Evolutionary conservation across 92 coral and sea anemone species (phyloP).

Genomic region (Heliopora coerulea): DNA sequence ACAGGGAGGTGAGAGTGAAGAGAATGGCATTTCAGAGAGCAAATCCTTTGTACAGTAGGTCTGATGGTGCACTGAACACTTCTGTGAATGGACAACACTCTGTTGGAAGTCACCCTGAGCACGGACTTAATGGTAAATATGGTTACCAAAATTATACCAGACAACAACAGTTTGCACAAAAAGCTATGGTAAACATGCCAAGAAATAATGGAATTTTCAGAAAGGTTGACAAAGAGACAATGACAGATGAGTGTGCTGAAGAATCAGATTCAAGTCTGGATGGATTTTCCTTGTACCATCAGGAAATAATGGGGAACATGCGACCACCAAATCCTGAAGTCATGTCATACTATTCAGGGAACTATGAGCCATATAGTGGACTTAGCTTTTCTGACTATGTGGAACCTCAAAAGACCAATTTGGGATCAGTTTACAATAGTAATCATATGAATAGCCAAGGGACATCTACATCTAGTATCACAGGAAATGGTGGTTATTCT

Average conservation of each 20-base stretch:
- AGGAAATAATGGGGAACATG: not conserved
- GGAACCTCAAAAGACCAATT: slow-evolving; percentile 7
- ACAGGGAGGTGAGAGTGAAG: slow-evolving; percentile 66
- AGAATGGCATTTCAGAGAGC: slow-evolving; percentile 14
- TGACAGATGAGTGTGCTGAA: slow-evolving; percentile 29
- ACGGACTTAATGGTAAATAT: not conserved
- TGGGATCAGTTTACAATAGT: slow-evolving; percentile 3
- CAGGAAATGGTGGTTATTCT: slow-evolving; percentile 8
- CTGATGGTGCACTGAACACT: slow-evolving; percentile 8
- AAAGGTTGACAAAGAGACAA: slow-evolving; percentile 37
- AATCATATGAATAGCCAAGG: not conserved
- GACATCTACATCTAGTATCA: slow-evolving; percentile 1
- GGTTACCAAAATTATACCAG: not conserved
- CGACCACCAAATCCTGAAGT: slow-evolving; percentile 15
- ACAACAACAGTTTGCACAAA: slow-evolving; percentile 22
- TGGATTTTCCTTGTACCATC: slow-evolving; percentile 4
- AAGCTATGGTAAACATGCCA: not conserved
- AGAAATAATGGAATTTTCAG: slow-evolving; percentile 18
- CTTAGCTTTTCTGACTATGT: slow-evolving; percentile 29
- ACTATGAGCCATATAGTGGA: slow-evolving; percentile 31
- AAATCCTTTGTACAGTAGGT: slow-evolving; percentile 30
- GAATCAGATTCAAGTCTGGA: slow-evolving; percentile 20
- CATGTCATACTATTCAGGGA: slow-evolving; percentile 5
- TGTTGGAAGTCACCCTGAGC: slow-evolving; percentile 26
- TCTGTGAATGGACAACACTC: slow-evolving; percentile 13